Evolutionary conservation across 2,888 invertebrate species (phyloP).

Genomic region (Parthenolecanium corni): DNA sequence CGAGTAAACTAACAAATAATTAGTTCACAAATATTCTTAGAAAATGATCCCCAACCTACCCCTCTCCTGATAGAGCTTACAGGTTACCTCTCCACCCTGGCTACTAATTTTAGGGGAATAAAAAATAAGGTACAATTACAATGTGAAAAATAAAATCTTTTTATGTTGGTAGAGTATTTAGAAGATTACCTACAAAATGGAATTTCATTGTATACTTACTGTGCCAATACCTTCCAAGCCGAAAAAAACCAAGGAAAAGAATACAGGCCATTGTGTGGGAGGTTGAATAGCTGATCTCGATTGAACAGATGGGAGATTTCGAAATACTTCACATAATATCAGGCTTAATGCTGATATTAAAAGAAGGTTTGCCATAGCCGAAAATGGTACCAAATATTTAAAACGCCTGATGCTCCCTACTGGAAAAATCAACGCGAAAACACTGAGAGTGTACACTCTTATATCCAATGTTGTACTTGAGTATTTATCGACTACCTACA

Average conservation of each 20-base stretch:
- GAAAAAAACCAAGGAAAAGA: slow-evolving; percentile 87
- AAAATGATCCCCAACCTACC: too few species aligned
- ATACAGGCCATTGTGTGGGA: slow-evolving; percentile 53
- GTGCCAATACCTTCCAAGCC: slow-evolving; percentile 93
- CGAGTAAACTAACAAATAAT: too few species aligned
- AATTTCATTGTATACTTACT: slow-evolving; percentile 38
- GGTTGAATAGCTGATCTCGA: slow-evolving; percentile 1
- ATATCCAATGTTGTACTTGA: slow-evolving; percentile 37
- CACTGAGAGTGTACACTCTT: slow-evolving; percentile 53
- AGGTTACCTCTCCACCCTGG: too few species aligned
- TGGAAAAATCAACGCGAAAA: slow-evolving; percentile 55
- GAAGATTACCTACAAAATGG: too few species aligned
- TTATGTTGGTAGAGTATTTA: too few species aligned
- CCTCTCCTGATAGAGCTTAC: too few species aligned
- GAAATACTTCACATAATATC: slow-evolving; percentile 71
- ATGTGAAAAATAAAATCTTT: too few species aligned
- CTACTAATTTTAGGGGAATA: too few species aligned
- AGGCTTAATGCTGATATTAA: slow-evolving; percentile 65
- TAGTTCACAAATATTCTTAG: too few species aligned
- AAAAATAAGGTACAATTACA: too few species aligned
- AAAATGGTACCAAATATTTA: slow-evolving; percentile 76
- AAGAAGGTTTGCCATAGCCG: slow-evolving; percentile 70
- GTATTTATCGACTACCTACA: slow-evolving; percentile 32
- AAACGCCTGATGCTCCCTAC: slow-evolving; percentile 64
- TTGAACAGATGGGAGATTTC: slow-evolving; percentile 38